Evolutionary conservation across 2,797 vertebrate species (phyloP), one percentile per base, ranked within the genome.

Genomic region (Tangara arthus): DNA sequence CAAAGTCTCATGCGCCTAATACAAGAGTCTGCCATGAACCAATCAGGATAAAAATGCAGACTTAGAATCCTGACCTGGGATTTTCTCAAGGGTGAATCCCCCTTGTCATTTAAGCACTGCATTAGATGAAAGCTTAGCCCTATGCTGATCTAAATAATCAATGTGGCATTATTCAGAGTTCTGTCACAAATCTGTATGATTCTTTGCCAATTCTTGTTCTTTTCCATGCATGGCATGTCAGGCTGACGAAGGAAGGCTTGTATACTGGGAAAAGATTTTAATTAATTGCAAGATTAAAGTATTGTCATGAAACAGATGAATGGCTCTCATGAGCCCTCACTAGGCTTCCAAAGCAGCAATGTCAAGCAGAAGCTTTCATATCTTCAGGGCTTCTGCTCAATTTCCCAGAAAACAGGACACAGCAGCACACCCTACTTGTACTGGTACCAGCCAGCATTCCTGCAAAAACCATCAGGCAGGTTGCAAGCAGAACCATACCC

Each of bases 241-340:
- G 56, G 87, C 71, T 86, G 86, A 93, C 81, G 94, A 96, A 96
- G 73, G 83, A 94, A 97, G 71, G 34, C 61, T 93, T 85, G 86
- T 86, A 82, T 10, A 87, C 83, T 91, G 93, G 88, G 96, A 91
- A 94, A 97, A 96, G 93, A 78, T 94, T 97, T 96, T 97, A 97
- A 97, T 97, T 97, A 97, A 96, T 95, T 96, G 95, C 76, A 94
- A 97, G 94, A 96, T 96, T 95, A 96, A 97, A 96, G 91, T 91
- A 96, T 93, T 96, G 95, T 96, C 96, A 96, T 91, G 97, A 97
- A 97, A 95, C 94, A 97, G 92, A 96, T 89, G 87, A 97, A 95
- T 85, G 78, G 92, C 78, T 91, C 97, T 96, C 94, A 46, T 79
- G 96, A 96, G 94, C 59, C 89, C 88, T 90, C 87, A 22, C 76